Evolutionary conservation across 2,888 invertebrate genomes (phyloP), one percentile per base, ranked within the genome.

Genomic region (Heliconius charithonia): DNA sequence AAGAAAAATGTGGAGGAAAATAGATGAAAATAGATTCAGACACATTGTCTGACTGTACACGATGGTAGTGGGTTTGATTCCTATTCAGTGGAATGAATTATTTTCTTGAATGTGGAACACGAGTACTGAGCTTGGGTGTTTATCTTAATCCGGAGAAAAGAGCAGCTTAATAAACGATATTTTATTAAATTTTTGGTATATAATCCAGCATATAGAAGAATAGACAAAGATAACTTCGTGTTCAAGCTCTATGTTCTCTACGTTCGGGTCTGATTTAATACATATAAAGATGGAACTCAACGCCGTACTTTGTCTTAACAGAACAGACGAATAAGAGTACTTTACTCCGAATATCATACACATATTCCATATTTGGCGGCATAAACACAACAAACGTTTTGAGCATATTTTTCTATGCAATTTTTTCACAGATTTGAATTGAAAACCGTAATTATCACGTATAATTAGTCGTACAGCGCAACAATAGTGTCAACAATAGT

Each of bases 1-100:
- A 79, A 83, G 79, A 80, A 82, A 82, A 82, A 81, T 81, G 75
- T 83, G 82, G 80, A 83, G 79, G 80, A 81, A 82, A 83, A 81
- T 81, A 76, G 73, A 79, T 83, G 82, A 84, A 84, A 81, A 83
- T 79, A 80, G 79, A 62, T 13, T 51, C 29, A 72, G 75, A 10
- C 12, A n/a, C 10, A n/a, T 9, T n/a, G n/a, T n/a, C 59, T 59
- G 59, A 4, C 9, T 59, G n/a, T n/a, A 59, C 3, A n/a, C 3
- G n/a, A 63, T 2, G 7, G 6, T 19, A 19, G 13, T 27, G 16
- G 27, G 4, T 63, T 63, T 16, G 27, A 16, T 27, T 63, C 72
- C 51, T 75, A 25, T 69, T n/a, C 45, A 65, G n/a, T 16, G 32
- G 32, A 37, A 76, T 75, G 9, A n/a, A 3, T n/a, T 10, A 12